Evolutionary conservation across 2,113 vertebrate species (phyloP).

Genomic region (Dinomys branickii): DNA sequence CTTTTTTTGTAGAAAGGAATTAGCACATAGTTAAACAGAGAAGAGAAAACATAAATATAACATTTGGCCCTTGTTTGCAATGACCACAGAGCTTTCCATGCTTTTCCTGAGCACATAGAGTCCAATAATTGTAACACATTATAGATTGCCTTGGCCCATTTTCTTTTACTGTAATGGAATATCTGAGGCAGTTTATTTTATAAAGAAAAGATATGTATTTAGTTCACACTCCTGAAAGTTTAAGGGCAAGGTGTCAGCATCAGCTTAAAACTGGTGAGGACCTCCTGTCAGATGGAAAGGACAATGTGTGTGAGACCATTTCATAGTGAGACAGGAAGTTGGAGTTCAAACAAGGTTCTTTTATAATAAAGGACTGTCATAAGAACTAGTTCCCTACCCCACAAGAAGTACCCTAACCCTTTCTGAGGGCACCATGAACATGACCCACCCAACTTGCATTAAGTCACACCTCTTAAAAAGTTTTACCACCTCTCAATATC

Average conservation of each 20-base stretch:
- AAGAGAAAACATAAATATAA: neutral
- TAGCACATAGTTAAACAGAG: neutral
- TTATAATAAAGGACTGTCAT: too few species aligned
- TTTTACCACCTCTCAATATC: neutral
- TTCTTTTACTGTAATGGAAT: neutral
- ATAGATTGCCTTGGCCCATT: neutral
- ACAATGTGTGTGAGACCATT: neutral
- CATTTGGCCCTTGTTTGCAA: neutral
- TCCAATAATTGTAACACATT: neutral
- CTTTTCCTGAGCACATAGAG: neutral
- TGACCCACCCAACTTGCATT: neutral
- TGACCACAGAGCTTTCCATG: neutral
- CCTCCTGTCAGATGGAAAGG: neutral
- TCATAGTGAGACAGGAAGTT: neutral
- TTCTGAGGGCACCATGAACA: neutral
- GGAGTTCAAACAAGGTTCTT: neutral
- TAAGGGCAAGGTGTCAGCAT: neutral
- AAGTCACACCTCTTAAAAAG: neutral
- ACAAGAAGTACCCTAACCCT: neutral
- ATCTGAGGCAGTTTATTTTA: neutral
- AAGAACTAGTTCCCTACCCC: neutral
- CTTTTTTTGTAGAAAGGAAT: neutral
- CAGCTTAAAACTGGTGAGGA: neutral
- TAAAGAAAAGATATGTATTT: neutral
- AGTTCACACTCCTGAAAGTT: neutral